Conservation (phyloP, 2,888 invertebrate genomes). For the Sesia apiformis region DNA sequence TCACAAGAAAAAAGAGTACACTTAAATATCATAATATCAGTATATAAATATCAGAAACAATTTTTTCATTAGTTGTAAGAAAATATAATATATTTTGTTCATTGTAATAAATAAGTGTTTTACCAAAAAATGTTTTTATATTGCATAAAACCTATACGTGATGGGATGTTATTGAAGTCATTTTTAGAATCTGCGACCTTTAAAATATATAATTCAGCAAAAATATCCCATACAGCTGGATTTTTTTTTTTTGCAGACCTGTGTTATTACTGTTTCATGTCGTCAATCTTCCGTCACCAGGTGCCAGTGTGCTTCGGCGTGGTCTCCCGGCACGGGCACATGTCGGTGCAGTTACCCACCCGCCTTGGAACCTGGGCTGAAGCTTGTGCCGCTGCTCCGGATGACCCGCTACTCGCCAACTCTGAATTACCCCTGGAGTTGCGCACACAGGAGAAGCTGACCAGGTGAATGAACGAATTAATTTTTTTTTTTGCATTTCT, state of each 20-base stretch:
- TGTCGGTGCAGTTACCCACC: slow-evolving; percentile 94
- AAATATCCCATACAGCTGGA: too few species aligned
- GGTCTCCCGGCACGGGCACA: slow-evolving; percentile 95
- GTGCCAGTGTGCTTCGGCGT: slow-evolving; percentile 96
- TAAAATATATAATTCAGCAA: too few species aligned
- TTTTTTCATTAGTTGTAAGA: too few species aligned
- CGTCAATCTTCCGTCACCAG: slow-evolving; percentile 25
- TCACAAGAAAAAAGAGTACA: not conserved
- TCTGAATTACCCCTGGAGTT: slow-evolving; percentile 81
- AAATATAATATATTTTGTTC: too few species aligned
- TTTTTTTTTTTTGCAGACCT: too few species aligned
- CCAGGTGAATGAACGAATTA: slow-evolving; percentile 49
- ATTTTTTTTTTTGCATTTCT: not conserved
- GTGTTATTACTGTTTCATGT: too few species aligned
- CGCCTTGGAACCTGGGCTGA: slow-evolving; percentile 77
- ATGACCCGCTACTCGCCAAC: slow-evolving; percentile 50
- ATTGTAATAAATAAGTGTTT: too few species aligned
- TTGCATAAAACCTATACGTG: too few species aligned
- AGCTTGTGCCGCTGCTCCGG: slow-evolving; percentile 38
- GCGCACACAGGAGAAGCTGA: slow-evolving; percentile 83
- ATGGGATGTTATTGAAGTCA: too few species aligned
- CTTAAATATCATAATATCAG: not conserved
- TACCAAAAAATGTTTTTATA: too few species aligned
- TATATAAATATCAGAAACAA: too few species aligned
- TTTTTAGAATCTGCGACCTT: too few species aligned